phyloP scores from a whole-genome alignment of 2,888 invertebrate species.

The Deroplatys truncata region DNA sequence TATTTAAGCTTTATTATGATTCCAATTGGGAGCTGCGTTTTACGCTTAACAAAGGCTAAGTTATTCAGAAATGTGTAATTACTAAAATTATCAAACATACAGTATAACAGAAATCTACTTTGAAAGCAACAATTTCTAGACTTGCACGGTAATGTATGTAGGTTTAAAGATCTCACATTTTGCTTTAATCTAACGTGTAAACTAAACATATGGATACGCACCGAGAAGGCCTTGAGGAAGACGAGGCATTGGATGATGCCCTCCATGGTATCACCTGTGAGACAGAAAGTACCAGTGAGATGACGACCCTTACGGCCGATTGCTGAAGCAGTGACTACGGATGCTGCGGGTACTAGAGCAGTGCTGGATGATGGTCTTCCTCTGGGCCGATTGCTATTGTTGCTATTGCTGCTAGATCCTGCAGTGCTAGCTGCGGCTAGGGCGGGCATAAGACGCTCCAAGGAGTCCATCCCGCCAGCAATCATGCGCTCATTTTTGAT shows the following conservation, averaged over 20 bases:
- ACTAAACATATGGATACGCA: constrained; percentile 54
- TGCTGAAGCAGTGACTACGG: constrained; percentile 41
- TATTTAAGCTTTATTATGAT: too few species aligned
- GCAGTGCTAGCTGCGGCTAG: constrained; percentile 39
- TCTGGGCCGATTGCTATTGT: constrained; percentile 10
- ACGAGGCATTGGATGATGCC: constrained; percentile 90
- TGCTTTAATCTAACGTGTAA: background rate
- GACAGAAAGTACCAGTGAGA: constrained; percentile 82
- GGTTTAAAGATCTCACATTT: background rate
- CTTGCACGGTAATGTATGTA: too few species aligned
- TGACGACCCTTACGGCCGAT: constrained; percentile 71
- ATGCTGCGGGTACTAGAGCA: constrained; percentile 68
- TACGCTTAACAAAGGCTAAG: too few species aligned
- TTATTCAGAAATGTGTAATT: too few species aligned
- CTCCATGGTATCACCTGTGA: constrained; percentile 89
- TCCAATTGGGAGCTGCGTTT: too few species aligned
- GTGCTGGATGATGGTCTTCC: background rate
- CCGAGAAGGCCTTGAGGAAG: constrained; percentile 89
- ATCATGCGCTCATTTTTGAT: background rate
- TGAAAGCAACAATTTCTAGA: too few species aligned
- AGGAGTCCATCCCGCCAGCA: constrained; percentile 64
- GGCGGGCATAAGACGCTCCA: constrained; percentile 70
- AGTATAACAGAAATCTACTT: too few species aligned
- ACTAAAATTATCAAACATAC: too few species aligned
- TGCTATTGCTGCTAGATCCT: constrained; percentile 42